Base-by-base conservation (phyloP, 2,113 vertebrate genomes). In the Chrysemys picta region DNA sequence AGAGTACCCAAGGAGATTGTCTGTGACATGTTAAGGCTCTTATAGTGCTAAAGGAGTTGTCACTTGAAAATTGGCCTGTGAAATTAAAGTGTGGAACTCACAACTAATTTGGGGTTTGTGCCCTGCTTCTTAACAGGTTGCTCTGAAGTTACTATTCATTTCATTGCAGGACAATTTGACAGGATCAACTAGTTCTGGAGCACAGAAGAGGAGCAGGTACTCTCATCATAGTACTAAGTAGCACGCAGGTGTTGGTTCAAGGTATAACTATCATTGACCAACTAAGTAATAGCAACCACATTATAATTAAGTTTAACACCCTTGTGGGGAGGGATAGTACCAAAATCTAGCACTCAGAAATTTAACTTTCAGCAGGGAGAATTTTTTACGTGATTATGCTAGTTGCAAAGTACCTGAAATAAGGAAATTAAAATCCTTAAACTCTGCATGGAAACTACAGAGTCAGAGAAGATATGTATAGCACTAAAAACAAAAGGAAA, bases 381-480 rank as follows among this genome's bases (percentile, higher is more conserved):
- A n/a, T 69, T 31, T 69, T 21, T n/a, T 10, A 69, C n/a, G 16
- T n/a, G 14, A 69, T 69, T 69, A n/a, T 69, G 35, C 31, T n/a
- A n/a, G 8, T 69, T 69, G 35, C 24, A 57, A 57, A 31, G 17
- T 45, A 82, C 7, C n/a, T 56, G 31, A 81, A 82, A 38, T 42
- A 45, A 29, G 10, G 5, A 62, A 83, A 21, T 49, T 62, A 62
- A 83, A 47, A 83, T 22, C 27, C 57, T 35, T 11, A 83, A 13
- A 21, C 38, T 47, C 59, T 45, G 42, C 45, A 35, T 49, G 5
- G 45, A 1, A 2, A 0, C 0, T 35, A 38, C 2, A 45, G 47
- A 38, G 80, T 5, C 0, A 35, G 4, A 12, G 24, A 52, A 81
- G 29, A 35, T 5, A 80, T 7, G 22, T 19, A 56, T 13, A 8